A percentile compares a stretch with the other conserved stretches of the same genome.
Evolutionary conservation across 2,888 invertebrate genomes (phyloP).

Genomic region (Cheilosia scutellata): DNA sequence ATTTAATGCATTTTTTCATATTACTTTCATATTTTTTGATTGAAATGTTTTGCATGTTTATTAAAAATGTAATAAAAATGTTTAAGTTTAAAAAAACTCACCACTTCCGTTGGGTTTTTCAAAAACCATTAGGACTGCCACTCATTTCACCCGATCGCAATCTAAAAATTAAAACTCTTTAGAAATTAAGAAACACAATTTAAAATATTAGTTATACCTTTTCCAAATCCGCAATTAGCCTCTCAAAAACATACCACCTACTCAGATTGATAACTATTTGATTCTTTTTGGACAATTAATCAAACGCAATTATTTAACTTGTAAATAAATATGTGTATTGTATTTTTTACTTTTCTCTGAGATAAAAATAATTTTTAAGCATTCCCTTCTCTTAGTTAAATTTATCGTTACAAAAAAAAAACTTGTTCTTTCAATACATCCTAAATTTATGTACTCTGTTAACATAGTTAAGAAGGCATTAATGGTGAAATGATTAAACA

Average conservation of each 20-base stretch:
- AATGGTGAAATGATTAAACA: slow-evolving; percentile 50
- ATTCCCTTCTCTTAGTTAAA: neutral
- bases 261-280: neutral
- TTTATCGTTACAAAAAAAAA: neutral
- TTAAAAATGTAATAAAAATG: too few relatives aligned
- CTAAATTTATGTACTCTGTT: neutral
- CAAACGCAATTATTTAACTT: slow-evolving; percentile 44
- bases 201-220: slow-evolving; percentile 10
- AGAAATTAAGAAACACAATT: neutral
- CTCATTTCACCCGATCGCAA: neutral
- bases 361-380: slow-evolving; percentile 37
- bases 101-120: neutral
- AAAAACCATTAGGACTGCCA: neutral
- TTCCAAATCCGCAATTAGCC: neutral
- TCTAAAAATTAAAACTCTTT: slow-evolving; percentile 8
- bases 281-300: slow-evolving; percentile 18
- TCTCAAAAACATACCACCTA: neutral
- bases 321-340: slow-evolving; percentile 69
- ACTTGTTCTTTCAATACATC: neutral
- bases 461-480: slow-evolving; percentile 69
- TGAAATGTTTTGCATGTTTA: too few relatives aligned
- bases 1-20: too few relatives aligned
- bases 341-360: slow-evolving; percentile 6
- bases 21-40: too few relatives aligned
- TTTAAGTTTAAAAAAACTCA: neutral